Base-by-base conservation (phyloP, 2,113 vertebrate species). In the Pomatostomus ruficeps region DNA sequence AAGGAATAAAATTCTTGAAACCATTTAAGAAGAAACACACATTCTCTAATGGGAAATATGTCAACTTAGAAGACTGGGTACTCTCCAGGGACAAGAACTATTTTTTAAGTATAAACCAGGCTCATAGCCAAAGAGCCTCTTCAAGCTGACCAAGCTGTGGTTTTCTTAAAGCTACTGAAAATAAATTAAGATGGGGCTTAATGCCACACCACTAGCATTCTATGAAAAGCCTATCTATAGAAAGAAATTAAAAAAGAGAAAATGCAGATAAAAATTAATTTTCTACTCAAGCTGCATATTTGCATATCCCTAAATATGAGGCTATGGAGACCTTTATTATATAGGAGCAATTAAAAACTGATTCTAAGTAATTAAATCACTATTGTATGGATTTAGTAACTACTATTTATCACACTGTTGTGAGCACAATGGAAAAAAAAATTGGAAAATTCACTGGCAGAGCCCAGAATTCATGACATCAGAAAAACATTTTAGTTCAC, bases 1-100 rank as follows among this genome's bases (percentile, higher is more conserved):
- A 88, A 95, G 59, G 46, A 97, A 97, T 49, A 61, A 93, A 79
- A 88, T 25, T 73, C 26, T 52, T 95, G 52, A 95, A 91, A 38
- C 3, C 42, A 82, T 58, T 87, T 82, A 23, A 61, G 81, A 91
- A 73, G 8, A 57, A 63, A 70, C 18, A 89, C 0, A 2, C 33
- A 54, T 87, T 78, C 11, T 40, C 25, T 35, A 31, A 49, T 5
- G 7, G 38, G 86, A 91, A 67, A 79, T 38, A 82, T 4, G 33
- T 8, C 36, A 87, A 19, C 17, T 43, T 35, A 61, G 18, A 79
- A 76, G 16, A 81, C 14, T 2, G 62, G 28, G 49, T 28, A 73
- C 7, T 31, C 14, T 63, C 38, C 35, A 79, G 33, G 21, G 11
- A 62, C 11, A 52, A 17, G n/a, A 91, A 70, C 70, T 40, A 72